Conservation (phyloP, 2,797 vertebrate genomes). For the Mormyrops boulengeri region DNA sequence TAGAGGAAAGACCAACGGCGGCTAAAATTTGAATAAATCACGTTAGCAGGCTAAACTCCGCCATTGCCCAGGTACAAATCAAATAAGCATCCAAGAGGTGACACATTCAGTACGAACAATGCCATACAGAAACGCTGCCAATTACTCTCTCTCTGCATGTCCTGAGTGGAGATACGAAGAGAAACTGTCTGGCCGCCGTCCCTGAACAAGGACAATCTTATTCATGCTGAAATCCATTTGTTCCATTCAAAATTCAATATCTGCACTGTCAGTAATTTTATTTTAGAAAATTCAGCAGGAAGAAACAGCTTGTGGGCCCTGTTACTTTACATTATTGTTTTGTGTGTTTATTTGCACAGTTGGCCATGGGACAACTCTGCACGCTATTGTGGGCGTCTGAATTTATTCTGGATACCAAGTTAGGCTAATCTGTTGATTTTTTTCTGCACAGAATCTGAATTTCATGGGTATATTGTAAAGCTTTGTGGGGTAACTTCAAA, state of each 20-base stretch:
- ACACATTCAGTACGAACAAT: conserved; percentile 20
- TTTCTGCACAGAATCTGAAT: background rate
- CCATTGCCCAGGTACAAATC: conserved; percentile 11
- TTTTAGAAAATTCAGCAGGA: conserved; percentile 19
- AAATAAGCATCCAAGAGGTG: conserved; percentile 6
- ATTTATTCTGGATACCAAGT: background rate
- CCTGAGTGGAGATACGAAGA: conserved; percentile 23
- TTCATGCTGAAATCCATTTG: conserved; percentile 39
- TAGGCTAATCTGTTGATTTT: background rate
- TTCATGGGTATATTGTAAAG: background rate
- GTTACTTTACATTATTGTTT: conserved; percentile 29
- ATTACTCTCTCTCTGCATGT: background rate
- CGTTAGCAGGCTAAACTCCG: conserved; percentile 3
- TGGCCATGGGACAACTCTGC: conserved; percentile 19
- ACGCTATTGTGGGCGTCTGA: background rate
- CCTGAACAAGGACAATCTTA: conserved; percentile 35
- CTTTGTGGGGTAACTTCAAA: background rate
- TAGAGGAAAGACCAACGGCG: background rate
- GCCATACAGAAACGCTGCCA: background rate
- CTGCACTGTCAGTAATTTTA: conserved; percentile 31
- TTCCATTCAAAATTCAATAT: conserved; percentile 42
- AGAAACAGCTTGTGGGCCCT: conserved; percentile 21
- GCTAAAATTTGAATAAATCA: conserved; percentile 3
- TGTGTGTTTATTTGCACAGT: conserved; percentile 28
- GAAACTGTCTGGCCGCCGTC: conserved; percentile 28